phyloP scores from a whole-genome alignment of 2,797 vertebrate species.

The Platyrinchus mystaceus region DNA sequence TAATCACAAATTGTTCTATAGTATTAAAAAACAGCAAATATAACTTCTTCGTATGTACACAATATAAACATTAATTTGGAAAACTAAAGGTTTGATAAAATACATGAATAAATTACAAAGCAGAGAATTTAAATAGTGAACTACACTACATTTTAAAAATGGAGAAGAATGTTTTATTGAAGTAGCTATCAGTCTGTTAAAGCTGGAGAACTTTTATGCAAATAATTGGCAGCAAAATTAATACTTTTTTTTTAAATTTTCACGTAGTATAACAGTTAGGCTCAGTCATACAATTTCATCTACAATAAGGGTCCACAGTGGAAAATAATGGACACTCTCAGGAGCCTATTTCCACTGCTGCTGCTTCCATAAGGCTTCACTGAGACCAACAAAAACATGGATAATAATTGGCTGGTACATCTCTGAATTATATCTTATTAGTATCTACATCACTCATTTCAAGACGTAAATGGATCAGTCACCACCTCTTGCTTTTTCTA shows the following conservation, averaged over 20 bases:
- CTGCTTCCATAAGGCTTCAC: neutral
- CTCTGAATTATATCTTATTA: constrained; percentile 26
- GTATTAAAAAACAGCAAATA: neutral
- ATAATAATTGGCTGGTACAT: neutral
- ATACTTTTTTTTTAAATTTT: neutral
- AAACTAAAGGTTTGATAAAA: neutral
- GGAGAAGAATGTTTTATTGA: neutral
- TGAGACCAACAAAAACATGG: neutral
- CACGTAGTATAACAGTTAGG: neutral
- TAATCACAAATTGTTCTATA: neutral
- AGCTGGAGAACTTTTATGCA: neutral
- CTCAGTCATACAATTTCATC: neutral
- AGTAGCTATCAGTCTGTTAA: neutral
- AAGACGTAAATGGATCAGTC: neutral
- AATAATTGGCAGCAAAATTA: neutral
- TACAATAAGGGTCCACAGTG: neutral
- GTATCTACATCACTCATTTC: neutral
- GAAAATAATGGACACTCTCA: neutral
- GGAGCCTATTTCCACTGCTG: neutral
- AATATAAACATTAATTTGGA: neutral
- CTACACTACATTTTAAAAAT: neutral
- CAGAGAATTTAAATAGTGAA: neutral
- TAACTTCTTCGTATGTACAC: neutral
- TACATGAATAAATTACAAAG: neutral
- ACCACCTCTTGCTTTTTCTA: neutral